A percentile compares a stretch with the other conserved stretches of the same genome.
Evolutionary conservation across 2,797 vertebrate species (phyloP).

Genomic region (Cetoscarus ocellatus): DNA sequence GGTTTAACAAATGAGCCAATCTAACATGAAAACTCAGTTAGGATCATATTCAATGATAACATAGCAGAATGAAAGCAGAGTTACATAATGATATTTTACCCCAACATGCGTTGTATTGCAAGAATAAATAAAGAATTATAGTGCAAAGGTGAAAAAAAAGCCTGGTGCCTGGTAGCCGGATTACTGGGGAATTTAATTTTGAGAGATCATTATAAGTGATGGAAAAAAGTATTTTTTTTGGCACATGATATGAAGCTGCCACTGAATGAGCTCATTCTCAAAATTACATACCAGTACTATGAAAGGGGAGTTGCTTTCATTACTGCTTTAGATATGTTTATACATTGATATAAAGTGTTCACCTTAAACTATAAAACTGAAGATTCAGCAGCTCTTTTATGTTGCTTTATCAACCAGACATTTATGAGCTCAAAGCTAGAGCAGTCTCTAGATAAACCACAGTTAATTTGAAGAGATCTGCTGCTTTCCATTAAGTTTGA

Average conservation of each 20-base stretch:
- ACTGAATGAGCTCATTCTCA: constrained; percentile 8
- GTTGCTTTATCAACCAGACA: constrained; percentile 32
- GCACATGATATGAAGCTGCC: neutral
- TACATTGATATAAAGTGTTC: constrained; percentile 10
- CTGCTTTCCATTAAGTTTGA: constrained; percentile 80
- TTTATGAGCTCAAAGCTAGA: constrained; percentile 58
- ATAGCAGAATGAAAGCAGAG: constrained; percentile 18
- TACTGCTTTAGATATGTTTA: constrained; percentile 11
- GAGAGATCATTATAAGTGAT: constrained; percentile 27
- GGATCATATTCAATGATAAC: constrained; percentile 28
- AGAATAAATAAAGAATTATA: neutral
- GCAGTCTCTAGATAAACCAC: constrained; percentile 47
- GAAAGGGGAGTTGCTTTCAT: constrained; percentile 12
- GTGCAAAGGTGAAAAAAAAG: neutral
- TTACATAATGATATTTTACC: neutral
- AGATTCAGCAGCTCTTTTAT: constrained; percentile 26
- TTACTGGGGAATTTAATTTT: constrained; percentile 40
- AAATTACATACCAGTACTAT: constrained; percentile 2
- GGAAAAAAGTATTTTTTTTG: constrained; percentile 16
- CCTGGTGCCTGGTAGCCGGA: constrained; percentile 7
- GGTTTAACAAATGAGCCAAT: neutral
- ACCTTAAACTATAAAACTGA: constrained; percentile 31
- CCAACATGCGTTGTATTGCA: neutral
- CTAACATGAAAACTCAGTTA: neutral
- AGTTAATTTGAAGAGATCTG: constrained; percentile 59